A percentile compares a stretch with the other conserved stretches of the same genome.
These are phyloP conservation scores for Physella acuta DNA, from an alignment of 1,140 invertebrate genomes.

Conservation along the genomic window DNA sequence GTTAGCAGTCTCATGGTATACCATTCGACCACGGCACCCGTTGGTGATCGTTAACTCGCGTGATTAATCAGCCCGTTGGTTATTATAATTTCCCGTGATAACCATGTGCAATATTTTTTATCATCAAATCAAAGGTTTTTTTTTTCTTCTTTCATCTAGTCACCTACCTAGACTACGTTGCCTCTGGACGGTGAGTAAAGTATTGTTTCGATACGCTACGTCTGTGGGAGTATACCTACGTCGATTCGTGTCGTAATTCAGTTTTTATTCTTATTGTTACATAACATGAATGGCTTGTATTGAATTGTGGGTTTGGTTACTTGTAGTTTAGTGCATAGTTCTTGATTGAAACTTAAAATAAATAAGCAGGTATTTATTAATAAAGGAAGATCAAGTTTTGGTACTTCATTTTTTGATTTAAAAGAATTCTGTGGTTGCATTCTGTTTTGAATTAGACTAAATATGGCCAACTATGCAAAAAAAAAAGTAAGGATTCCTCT, in stretches of 20 bases:
- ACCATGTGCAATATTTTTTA: background rate
- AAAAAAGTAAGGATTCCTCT: too few relatives aligned
- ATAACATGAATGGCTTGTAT: background rate
- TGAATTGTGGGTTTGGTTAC: background rate
- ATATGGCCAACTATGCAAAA: too few relatives aligned
- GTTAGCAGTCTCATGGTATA: background rate
- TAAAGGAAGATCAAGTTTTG: background rate
- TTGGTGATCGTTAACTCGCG: background rate
- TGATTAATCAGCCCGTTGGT: background rate
- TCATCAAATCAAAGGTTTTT: background rate
- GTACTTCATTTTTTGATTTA: background rate
- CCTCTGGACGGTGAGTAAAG: conserved; percentile 47
- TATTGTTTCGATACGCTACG: too few relatives aligned
- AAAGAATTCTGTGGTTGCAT: too few relatives aligned
- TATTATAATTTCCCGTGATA: background rate
- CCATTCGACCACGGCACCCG: background rate
- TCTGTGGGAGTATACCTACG: too few relatives aligned
- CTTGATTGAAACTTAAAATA: background rate
- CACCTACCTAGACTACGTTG: conserved; percentile 54
- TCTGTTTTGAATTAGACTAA: too few relatives aligned
- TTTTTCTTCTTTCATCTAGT: conserved; percentile 41
- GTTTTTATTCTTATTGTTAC: background rate
- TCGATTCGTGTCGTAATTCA: background rate
- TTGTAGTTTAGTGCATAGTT: background rate
- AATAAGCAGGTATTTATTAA: background rate